phyloP scores from a whole-genome alignment of 1,140 invertebrate species.

The Bicyclus anynana region DNA sequence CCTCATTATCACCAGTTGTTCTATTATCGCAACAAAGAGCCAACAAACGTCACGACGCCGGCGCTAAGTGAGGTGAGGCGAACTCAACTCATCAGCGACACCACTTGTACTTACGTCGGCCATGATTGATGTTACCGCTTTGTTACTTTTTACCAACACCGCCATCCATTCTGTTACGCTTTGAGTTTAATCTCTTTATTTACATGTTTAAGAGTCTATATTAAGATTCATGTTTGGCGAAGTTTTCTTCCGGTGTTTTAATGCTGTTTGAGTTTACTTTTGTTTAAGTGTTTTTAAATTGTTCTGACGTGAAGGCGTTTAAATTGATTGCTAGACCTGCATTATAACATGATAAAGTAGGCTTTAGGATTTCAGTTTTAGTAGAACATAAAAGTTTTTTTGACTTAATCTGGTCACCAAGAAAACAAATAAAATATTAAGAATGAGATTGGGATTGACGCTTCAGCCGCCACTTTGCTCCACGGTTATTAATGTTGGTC shows the following conservation, averaged over 20 bases:
- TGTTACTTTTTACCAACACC: conserved; percentile 14
- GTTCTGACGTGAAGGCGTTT: too few relatives aligned
- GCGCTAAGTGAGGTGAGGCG: not conserved
- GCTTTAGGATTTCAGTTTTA: too few relatives aligned
- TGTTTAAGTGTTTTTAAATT: not conserved
- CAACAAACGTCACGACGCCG: not conserved
- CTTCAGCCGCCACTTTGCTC: too few relatives aligned
- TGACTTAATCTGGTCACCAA: too few relatives aligned
- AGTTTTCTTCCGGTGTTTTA: not conserved
- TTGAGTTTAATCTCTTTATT: conserved; percentile 12
- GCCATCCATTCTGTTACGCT: conserved; percentile 4
- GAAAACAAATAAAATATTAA: too few relatives aligned
- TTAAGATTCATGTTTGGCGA: not conserved
- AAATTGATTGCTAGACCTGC: too few relatives aligned
- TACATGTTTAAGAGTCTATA: conserved; percentile 5
- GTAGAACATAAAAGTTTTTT: too few relatives aligned
- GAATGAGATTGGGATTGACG: too few relatives aligned
- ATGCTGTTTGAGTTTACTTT: too few relatives aligned
- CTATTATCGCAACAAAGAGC: not conserved
- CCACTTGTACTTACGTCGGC: conserved; percentile 10
- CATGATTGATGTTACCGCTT: conserved; percentile 17
- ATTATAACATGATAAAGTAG: too few relatives aligned
- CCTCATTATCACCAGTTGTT: too few relatives aligned
- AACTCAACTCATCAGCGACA: conserved; percentile 12
- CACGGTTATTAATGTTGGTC: too few relatives aligned